phyloP scores from a whole-genome alignment of 2,113 vertebrate species.

The Procavia capensis region DNA sequence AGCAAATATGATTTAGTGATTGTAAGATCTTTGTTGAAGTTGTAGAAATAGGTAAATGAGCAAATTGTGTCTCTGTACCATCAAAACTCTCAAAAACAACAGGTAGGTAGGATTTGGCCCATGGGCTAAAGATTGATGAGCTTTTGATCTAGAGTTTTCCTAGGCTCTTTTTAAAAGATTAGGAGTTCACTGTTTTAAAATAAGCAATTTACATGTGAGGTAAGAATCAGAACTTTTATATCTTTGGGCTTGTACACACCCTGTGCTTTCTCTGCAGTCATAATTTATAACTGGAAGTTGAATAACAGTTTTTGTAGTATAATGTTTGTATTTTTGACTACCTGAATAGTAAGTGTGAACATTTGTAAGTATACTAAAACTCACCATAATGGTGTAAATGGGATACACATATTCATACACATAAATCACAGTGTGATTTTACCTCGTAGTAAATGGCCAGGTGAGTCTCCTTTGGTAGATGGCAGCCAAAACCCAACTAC shows the following conservation, averaged over 20 bases:
- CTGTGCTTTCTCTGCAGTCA: background rate
- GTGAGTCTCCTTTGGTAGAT: background rate
- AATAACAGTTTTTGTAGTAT: background rate
- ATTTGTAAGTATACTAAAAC: background rate
- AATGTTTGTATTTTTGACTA: constrained; percentile 35
- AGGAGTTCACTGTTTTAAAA: background rate
- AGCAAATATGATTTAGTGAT: background rate
- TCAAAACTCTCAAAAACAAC: background rate
- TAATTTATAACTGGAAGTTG: constrained; percentile 25
- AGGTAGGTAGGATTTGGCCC: background rate
- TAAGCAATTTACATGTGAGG: too few relatives aligned
- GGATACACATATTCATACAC: background rate
- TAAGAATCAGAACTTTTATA: background rate
- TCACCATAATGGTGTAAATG: background rate
- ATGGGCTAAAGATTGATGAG: background rate
- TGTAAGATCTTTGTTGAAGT: background rate
- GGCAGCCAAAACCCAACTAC: background rate
- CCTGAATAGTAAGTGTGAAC: constrained; percentile 16
- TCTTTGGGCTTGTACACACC: constrained; percentile 27
- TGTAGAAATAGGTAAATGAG: background rate
- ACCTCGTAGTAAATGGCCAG: background rate
- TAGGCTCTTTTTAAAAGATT: constrained; percentile 1
- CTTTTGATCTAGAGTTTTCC: background rate
- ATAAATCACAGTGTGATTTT: background rate
- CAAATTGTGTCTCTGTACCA: background rate